phyloP scores from a whole-genome alignment of 1,140 invertebrate genomes.

The Tetramorium simillimum region DNA sequence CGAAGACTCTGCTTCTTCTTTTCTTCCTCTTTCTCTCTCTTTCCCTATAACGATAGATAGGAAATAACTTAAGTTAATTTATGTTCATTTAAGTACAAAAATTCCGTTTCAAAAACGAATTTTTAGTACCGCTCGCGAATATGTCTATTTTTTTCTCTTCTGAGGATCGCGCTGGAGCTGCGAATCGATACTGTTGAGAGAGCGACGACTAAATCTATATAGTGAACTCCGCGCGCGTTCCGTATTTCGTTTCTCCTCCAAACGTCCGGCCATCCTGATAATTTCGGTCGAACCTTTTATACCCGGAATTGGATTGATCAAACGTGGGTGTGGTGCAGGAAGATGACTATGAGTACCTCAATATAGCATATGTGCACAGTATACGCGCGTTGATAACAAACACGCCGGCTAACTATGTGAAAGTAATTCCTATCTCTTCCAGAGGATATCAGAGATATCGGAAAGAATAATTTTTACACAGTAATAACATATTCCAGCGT shows the following conservation, averaged over 20 bases:
- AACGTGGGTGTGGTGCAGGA: constrained; percentile 60
- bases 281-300: constrained; percentile 70
- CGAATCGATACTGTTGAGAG: constrained; percentile 67
- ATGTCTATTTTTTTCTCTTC: constrained; percentile 4
- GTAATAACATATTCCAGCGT: neutral
- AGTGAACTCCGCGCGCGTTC: constrained; percentile 26
- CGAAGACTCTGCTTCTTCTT: neutral
- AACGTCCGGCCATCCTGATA: constrained; percentile 63
- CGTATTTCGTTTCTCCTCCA: constrained; percentile 55
- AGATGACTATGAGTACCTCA: constrained; percentile 30
- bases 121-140: neutral
- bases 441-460: neutral
- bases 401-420: neutral
- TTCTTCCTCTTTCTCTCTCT: neutral
- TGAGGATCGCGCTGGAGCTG: neutral
- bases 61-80: neutral
- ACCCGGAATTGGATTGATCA: constrained; percentile 64
- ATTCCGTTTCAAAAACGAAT: neutral
- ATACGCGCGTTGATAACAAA: constrained; percentile 37
- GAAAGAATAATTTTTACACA: neutral
- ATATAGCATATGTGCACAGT: neutral
- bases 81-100: constrained; percentile 4
- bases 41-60: neutral
- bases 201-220: constrained; percentile 65
- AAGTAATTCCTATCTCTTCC: constrained; percentile 6